Evolutionary conservation across 2,888 invertebrate genomes (phyloP), one percentile per base, ranked within the genome.

Genomic region (Stenodera caucasica): DNA sequence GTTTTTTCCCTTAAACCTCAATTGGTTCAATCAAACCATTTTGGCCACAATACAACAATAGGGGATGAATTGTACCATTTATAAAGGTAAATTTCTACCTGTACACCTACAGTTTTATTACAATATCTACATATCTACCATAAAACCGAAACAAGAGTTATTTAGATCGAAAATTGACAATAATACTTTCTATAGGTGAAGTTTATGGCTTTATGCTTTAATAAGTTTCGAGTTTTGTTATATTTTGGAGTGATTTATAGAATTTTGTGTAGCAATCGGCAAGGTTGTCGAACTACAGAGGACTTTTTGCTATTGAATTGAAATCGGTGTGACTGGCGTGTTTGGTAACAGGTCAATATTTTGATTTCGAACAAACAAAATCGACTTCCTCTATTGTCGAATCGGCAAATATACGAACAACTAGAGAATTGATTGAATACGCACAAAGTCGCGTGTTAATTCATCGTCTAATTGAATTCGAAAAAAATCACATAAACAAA

Each of bases 401-500:
- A n/a, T n/a, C n/a, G n/a, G n/a, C n/a, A n/a, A n/a, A n/a, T n/a
- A n/a, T n/a, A n/a, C n/a, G n/a, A n/a, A n/a, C n/a, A n/a, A n/a
- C n/a, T n/a, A n/a, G n/a, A n/a, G n/a, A n/a, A n/a, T n/a, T n/a
- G n/a, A n/a, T n/a, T 18, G 35, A 29, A 26, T 61, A 54, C 54
- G 55, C 52, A 54, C 23, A 61, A 33, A 59, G 59, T 71, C 63
- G 73, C 72, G 67, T 73, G 73, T 60, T 63, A n/a, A 49, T 58
- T 66, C 66, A 72, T 73, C 72, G 61, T 53, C 57, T 66, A 63
- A 67, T 63, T 64, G 67, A 66, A 72, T 71, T 68, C 65, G 60
- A 18, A 35, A 35, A 40, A 40, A 40, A 9, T 40, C 37, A 40
- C 18, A 40, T 18, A 40, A 55, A 30, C 61, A 60, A 71, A 78